Base-by-base conservation (phyloP, 2,797 vertebrate genomes). In the Pelobates cultripes region DNA sequence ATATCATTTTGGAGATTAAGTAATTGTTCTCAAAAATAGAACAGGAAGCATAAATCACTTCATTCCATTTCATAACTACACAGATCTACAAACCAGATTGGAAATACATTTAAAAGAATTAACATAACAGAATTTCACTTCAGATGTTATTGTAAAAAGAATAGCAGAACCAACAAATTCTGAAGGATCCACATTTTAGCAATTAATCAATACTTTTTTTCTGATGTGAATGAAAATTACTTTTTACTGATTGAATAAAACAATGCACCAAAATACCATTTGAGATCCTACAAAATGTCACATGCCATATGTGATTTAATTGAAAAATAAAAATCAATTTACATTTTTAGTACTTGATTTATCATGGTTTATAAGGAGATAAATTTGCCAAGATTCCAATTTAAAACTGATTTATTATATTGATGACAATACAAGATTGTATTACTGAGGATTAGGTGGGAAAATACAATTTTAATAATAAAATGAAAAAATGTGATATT, bases 301-400 rank as follows among this genome's bases (percentile, higher is more conserved):
- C 75, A 73, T 78, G 81, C 81, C 70, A 78, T 83, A 83, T 78
- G 76, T 83, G 75, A 83, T 83, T 78, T 83, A 78, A 74, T 83
- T 83, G 77, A 78, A 83, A 83, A 74, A 73, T 78, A 83, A 83
- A 73, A 66, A 83, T 74, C 53, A 45, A 83, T 83, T 83, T 74
- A 73, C 75, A 83, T 83, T 78, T 83, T 74, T 78, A 78, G 64
- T 70, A 74, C 76, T 74, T 60, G 55, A 83, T 83, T 83, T 60
- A 74, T 83, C 75, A 83, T 83, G 43, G 43, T 70, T 78, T 63
- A 74, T 63, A 64, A 70, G 60, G 51, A 70, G 76, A 83, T 83
- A 78, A 78, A 78, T 83, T 64, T 70, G 43, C 9, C 43, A 47
- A 77, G 63, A 69, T 78, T 55, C 64, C 75, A 73, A 74, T 74